Evolutionary conservation across 2,113 vertebrate genomes (phyloP), one percentile per base, ranked within the genome.

Genomic region (Glaucomys volans): DNA sequence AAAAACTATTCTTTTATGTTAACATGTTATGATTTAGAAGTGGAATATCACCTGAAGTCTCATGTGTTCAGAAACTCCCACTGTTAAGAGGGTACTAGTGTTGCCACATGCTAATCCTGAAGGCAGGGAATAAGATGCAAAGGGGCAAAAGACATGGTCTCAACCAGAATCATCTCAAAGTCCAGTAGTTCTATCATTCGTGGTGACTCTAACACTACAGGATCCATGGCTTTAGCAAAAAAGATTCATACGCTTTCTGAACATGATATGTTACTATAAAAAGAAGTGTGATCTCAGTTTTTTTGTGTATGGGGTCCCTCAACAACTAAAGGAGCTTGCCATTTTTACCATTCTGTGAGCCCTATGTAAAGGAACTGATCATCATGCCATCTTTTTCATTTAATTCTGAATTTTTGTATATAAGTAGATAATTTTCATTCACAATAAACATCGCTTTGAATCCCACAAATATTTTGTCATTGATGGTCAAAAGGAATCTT

Each of bases 331-430:
- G 42, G 12, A 87, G 35, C 16, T 69, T 75, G 30, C 50, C 74
- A 94, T 75, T 90, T 95, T 76, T n/a, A 89, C 2, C 28, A 91
- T 57, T 64, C 79, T 79, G 69, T 8, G 62, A 91, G 30, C 79
- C 32, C 59, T 83, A n/a, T 50, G 18, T 74, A 71, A 89, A 91
- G 40, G 47, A 94, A 79, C 1, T 50, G 2, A 87, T 40, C 54
- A 67, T 82, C 4, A 11, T 37, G 20, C 10, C 62, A 40, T 77
- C 37, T 85, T 74, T 93, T 76, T 82, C 30, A 91, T 44, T 5
- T 71, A 72, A 87, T 88, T 82, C 40, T 72, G 13, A 32, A 62
- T 76, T 71, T 47, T 76, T 81, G 52, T 42, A 91, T 12, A 80
- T 0, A 40, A 16, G 52, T 4, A 90, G 66, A 67, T 3, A 91